Conservation (phyloP, 2,888 invertebrate species). For the Catocala nupta region DNA sequence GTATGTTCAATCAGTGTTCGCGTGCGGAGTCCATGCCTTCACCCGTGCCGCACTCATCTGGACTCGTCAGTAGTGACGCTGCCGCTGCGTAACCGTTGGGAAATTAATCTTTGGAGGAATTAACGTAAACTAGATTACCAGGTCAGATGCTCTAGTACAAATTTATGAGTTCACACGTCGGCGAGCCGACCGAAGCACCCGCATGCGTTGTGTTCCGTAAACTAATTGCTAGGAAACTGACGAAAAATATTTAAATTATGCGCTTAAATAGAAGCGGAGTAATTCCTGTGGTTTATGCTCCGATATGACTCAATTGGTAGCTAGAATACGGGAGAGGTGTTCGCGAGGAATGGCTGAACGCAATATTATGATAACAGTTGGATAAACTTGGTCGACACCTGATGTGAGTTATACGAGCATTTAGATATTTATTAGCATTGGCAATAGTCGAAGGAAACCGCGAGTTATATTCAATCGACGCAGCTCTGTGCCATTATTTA, state of each 20-base stretch:
- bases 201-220: slow-evolving; percentile 41
- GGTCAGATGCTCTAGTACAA: slow-evolving; percentile 60
- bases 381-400: slow-evolving; percentile 38
- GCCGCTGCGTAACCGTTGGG: slow-evolving; percentile 48
- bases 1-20: slow-evolving; percentile 56
- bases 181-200: slow-evolving; percentile 58
- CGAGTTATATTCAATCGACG: slow-evolving; percentile 16
- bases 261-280: slow-evolving; percentile 45
- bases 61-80: slow-evolving; percentile 45
- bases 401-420: slow-evolving; percentile 39
- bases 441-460: slow-evolving; percentile 24
- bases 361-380: slow-evolving; percentile 38
- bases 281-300: slow-evolving; percentile 40
- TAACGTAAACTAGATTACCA: slow-evolving; percentile 65
- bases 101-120: slow-evolving; percentile 59
- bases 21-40: slow-evolving; percentile 50
- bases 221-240: slow-evolving; percentile 50
- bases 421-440: slow-evolving; percentile 41
- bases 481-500: slow-evolving; percentile 9
- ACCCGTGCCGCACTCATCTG: slow-evolving; percentile 46
- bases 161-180: slow-evolving; percentile 63
- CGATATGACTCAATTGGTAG: slow-evolving; percentile 41
- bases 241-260: slow-evolving; percentile 55
- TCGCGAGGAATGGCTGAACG: slow-evolving; percentile 30
- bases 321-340: slow-evolving; percentile 24